These are phyloP conservation scores for Temnothorax nylanderi DNA, from an alignment of 1,140 invertebrate genomes.

Conservation along the genomic window DNA sequence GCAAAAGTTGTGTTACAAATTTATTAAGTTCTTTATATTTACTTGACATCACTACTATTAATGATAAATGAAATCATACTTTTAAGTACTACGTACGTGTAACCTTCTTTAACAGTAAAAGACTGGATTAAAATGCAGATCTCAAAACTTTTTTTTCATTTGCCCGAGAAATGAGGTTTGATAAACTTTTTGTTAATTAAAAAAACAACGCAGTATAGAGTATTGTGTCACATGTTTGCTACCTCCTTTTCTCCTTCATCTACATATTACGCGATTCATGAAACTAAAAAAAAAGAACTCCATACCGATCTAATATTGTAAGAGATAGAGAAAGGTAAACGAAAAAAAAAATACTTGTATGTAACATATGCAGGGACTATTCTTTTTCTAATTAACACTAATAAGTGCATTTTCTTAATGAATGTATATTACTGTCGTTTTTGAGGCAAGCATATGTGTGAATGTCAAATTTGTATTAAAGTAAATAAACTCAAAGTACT, in stretches of 20 bases:
- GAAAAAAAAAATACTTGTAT: slow-evolving; percentile 68
- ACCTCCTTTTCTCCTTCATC: slow-evolving; percentile 59
- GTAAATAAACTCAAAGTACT: slow-evolving; percentile 83
- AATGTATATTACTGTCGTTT: slow-evolving; percentile 77
- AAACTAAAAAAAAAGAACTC: slow-evolving; percentile 57
- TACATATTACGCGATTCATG: slow-evolving; percentile 47
- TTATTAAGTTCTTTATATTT: slow-evolving; percentile 56
- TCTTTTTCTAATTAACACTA: slow-evolving; percentile 70
- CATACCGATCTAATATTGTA: slow-evolving; percentile 61
- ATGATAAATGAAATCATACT: slow-evolving; percentile 49
- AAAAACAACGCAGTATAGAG: slow-evolving; percentile 17
- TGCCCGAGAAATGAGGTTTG: slow-evolving; percentile 40
- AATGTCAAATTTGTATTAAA: slow-evolving; percentile 84
- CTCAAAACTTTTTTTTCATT: slow-evolving; percentile 56
- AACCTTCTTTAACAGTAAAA: slow-evolving; percentile 47
- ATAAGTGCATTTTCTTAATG: slow-evolving; percentile 63
- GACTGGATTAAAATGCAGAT: slow-evolving; percentile 52
- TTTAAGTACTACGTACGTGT: slow-evolving; percentile 27
- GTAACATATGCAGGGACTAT: slow-evolving; percentile 71
- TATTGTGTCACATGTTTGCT: slow-evolving; percentile 62
- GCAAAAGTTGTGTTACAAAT: slow-evolving; percentile 57
- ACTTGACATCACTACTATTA: slow-evolving; percentile 43
- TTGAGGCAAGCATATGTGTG: slow-evolving; percentile 80
- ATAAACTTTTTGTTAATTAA: slow-evolving; percentile 37
- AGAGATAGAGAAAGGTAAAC: slow-evolving; percentile 57